phyloP scores from a whole-genome alignment of 2,113 vertebrate species.

The Todiramphus saurophagus region DNA sequence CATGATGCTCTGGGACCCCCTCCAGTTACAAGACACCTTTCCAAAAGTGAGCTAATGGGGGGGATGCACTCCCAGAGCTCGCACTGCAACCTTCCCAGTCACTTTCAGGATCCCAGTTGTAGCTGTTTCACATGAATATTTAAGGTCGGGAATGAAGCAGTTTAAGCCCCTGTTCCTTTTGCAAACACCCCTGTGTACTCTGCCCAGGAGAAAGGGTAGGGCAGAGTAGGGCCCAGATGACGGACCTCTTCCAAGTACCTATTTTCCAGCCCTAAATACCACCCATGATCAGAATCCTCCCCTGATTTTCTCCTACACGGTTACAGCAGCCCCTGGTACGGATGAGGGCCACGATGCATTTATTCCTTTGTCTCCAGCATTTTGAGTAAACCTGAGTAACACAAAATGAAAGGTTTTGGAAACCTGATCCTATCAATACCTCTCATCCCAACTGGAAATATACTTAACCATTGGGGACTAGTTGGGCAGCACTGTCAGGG shows the following conservation, averaged over 20 bases:
- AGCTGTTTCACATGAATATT: rapidly evolving
- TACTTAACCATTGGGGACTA: not conserved
- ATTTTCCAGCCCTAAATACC: not conserved
- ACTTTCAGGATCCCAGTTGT: rapidly evolving
- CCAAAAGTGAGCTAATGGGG: rapidly evolving
- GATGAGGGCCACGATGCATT: not conserved
- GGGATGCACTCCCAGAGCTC: not conserved
- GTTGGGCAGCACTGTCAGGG: not conserved
- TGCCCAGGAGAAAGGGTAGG: not conserved
- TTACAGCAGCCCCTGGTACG: not conserved
- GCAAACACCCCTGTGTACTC: rapidly evolving
- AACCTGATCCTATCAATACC: not conserved
- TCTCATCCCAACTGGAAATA: not conserved
- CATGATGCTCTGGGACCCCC: rapidly evolving
- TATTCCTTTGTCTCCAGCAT: not conserved
- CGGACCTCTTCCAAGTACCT: not conserved
- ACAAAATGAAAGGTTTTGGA: not conserved
- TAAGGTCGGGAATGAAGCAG: not conserved
- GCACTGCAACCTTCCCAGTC: not conserved
- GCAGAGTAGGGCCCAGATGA: not conserved
- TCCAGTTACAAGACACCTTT: rapidly evolving
- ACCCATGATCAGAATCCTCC: not conserved
- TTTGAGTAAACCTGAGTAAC: not conserved
- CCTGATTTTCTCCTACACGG: rapidly evolving
- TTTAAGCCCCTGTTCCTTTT: not conserved